These are phyloP conservation scores for Cynaeus angustus DNA, from an alignment of 2,888 invertebrate species.

Conservation along the genomic window DNA sequence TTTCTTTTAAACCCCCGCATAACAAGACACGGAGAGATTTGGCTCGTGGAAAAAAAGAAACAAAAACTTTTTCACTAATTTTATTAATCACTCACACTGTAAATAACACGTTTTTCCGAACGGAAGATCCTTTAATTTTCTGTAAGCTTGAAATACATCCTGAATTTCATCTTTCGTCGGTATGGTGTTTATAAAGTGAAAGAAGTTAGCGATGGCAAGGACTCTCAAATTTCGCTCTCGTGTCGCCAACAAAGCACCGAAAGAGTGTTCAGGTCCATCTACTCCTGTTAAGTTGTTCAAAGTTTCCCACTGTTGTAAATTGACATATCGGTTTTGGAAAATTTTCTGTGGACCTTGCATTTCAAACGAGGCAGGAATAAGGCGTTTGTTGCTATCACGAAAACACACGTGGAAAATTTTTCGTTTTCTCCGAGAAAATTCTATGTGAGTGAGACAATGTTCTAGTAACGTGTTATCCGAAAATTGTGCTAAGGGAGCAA, in stretches of 20 bases:
- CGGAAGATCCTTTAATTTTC: background rate
- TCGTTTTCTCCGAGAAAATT: conserved; percentile 2
- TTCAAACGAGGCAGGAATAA: conserved; percentile 18
- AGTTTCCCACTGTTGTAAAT: conserved; percentile 39
- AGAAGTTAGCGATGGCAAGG: conserved; percentile 34
- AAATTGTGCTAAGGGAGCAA: conserved; percentile 17
- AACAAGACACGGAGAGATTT: conserved; percentile 23
- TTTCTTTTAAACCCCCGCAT: conserved; percentile 27
- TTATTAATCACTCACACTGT: conserved; percentile 18
- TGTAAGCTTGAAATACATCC: conserved; percentile 23
- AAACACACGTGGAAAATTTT: conserved; percentile 16
- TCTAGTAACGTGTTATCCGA: conserved; percentile 19
- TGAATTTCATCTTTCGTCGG: conserved; percentile 31
- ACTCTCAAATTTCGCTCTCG: conserved; percentile 39
- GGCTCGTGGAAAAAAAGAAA: conserved; percentile 16
- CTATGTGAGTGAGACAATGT: conserved; percentile 28
- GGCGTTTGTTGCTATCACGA: background rate
- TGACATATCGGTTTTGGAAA: conserved; percentile 29
- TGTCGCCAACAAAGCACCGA: conserved; percentile 21
- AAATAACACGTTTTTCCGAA: conserved; percentile 7
- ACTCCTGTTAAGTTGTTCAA: conserved; percentile 32
- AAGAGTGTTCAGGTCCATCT: conserved; percentile 6
- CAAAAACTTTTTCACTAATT: conserved; percentile 4
- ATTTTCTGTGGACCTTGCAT: conserved; percentile 36
- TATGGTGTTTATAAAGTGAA: conserved; percentile 20